phyloP scores from a whole-genome alignment of 2,888 invertebrate genomes.

The Eumacrocentrus americanus region DNA sequence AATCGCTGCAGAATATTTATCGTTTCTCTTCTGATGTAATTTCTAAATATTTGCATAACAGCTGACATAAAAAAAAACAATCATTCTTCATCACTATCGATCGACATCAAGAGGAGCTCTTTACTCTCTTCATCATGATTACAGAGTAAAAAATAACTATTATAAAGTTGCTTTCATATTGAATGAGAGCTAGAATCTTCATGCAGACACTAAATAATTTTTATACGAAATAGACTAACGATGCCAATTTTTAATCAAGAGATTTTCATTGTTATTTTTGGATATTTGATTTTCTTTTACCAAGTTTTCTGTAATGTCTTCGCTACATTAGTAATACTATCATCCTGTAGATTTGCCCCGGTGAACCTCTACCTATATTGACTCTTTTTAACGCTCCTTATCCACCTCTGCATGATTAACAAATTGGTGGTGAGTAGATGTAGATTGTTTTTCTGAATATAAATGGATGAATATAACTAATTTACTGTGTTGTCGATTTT shows the following conservation, averaged over 20 bases:
- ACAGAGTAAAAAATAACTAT: background rate
- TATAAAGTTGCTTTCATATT: background rate
- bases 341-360: background rate
- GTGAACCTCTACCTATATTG: background rate
- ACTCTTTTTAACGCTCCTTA: background rate
- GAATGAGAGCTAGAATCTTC: background rate
- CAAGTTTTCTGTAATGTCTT: background rate
- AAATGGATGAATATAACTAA: background rate
- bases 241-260: background rate
- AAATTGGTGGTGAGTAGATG: background rate
- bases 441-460: background rate
- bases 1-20: background rate
- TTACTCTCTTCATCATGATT: background rate
- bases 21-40: background rate
- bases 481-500: conserved; percentile 18
- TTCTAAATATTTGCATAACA: conserved; percentile 2
- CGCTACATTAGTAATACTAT: background rate
- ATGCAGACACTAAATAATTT: background rate
- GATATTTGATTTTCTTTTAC: background rate
- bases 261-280: background rate
- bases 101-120: conserved; percentile 1
- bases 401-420: background rate
- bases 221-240: conserved; percentile 11
- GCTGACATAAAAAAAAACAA: background rate
- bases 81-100: conserved; percentile 4